A percentile compares a stretch with the other conserved stretches of the same genome.
Evolutionary conservation across 92 coral and sea anemone genomes (phyloP).

Genomic region (Desmophyllum pertusum): DNA sequence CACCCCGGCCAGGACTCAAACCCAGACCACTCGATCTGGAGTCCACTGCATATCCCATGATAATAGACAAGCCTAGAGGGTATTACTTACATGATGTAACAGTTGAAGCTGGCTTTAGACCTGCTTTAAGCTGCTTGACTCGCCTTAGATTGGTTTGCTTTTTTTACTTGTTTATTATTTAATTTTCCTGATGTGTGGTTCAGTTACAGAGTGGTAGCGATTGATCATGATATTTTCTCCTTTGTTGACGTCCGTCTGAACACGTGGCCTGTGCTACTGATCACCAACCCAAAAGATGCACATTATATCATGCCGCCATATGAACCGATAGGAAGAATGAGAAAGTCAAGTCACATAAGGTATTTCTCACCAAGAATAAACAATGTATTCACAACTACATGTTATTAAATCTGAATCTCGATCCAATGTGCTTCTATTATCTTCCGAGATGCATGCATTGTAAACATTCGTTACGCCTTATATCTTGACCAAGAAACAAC

Average conservation of each 20-base stretch:
- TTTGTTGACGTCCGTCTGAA: constrained; percentile 87
- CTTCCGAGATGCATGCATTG: no score
- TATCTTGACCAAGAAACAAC: no score
- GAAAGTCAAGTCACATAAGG: constrained; percentile 90
- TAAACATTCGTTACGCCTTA: no score
- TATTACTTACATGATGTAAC: no score
- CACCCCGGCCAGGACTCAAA: no score
- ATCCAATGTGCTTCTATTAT: neutral
- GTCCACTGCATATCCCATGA: no score
- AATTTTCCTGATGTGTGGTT: neutral
- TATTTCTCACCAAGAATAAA: constrained; percentile 2
- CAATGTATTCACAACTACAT: neutral
- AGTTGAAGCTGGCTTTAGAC: no score
- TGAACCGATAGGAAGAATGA: constrained; percentile 91
- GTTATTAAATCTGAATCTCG: no score
- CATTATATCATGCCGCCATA: constrained; percentile 87
- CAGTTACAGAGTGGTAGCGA: constrained; percentile 85
- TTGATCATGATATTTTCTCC: constrained; percentile 92
- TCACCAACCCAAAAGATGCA: constrained; percentile 96
- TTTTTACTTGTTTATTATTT: neutral
- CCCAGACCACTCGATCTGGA: no score
- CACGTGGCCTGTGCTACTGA: constrained; percentile 89
- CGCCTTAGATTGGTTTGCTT: neutral
- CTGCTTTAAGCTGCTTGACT: no score
- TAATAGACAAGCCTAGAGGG: no score